Conservation (phyloP, 1,140 invertebrate genomes). For the Eueides isabella region DNA sequence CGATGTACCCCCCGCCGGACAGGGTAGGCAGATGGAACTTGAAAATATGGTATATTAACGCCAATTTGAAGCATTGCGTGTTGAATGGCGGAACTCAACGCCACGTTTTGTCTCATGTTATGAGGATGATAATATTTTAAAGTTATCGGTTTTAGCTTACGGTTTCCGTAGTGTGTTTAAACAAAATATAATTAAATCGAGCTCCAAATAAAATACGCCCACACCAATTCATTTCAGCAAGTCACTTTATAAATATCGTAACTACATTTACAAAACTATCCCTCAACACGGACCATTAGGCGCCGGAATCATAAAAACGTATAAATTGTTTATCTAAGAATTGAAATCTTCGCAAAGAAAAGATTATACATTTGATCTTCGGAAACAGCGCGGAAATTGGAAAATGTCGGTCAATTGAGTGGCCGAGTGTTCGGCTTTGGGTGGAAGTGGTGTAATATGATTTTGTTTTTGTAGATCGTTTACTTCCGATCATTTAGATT, state of each 20-base stretch:
- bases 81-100: too few relatives aligned
- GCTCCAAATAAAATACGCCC: too few relatives aligned
- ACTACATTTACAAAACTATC: background rate
- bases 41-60: too few relatives aligned
- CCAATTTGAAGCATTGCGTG: too few relatives aligned
- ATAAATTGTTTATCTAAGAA: slow-evolving; percentile 22
- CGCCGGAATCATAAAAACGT: slow-evolving; percentile 9
- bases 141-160: too few relatives aligned
- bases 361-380: slow-evolving; percentile 24
- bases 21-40: too few relatives aligned
- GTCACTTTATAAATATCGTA: background rate
- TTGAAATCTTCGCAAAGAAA: slow-evolving; percentile 23
- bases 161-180: too few relatives aligned
- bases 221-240: background rate
- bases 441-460: background rate
- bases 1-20: too few relatives aligned
- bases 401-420: slow-evolving; percentile 23
- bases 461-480: slow-evolving; percentile 1
- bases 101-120: too few relatives aligned
- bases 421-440: background rate
- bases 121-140: too few relatives aligned
- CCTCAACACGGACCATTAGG: background rate
- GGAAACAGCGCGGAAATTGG: slow-evolving; percentile 31
- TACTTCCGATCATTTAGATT: background rate
- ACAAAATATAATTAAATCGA: too few relatives aligned